Conservation (phyloP, 1,140 invertebrate species). For the Hylaeus volcanicus region DNA sequence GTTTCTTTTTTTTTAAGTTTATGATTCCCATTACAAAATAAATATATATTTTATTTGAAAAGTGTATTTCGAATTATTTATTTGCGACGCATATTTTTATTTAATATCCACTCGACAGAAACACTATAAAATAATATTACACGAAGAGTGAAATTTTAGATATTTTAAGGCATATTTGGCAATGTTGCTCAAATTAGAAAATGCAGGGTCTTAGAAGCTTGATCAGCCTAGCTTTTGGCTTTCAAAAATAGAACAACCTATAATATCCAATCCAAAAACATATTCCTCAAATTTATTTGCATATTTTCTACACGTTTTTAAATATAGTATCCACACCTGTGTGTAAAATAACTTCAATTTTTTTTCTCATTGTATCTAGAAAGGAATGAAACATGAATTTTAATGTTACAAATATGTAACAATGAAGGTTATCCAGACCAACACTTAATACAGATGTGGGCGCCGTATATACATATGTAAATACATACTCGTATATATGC, state of each 20-base stretch:
- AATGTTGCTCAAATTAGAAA: constrained; percentile 70
- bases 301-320: constrained; percentile 45
- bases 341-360: neutral
- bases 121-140: neutral
- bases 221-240: constrained; percentile 67
- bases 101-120: neutral
- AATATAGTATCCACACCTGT: constrained; percentile 29
- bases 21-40: neutral
- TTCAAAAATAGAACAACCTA: constrained; percentile 76
- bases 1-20: neutral
- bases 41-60: neutral
- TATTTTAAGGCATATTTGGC: constrained; percentile 60
- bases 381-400: neutral
- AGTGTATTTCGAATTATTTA: neutral
- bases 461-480: neutral
- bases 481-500: neutral
- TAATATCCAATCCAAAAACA: constrained; percentile 74
- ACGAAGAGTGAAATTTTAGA: constrained; percentile 5
- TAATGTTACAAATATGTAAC: neutral
- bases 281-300: constrained; percentile 58
- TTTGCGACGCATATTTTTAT: neutral
- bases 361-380: neutral
- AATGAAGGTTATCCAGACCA: neutral
- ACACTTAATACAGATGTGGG: neutral
- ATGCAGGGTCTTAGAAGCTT: constrained; percentile 63